These are phyloP conservation scores for Aphelenchoides bicaudatus DNA, from an alignment of 2,888 invertebrate genomes.

Conservation along the genomic window DNA sequence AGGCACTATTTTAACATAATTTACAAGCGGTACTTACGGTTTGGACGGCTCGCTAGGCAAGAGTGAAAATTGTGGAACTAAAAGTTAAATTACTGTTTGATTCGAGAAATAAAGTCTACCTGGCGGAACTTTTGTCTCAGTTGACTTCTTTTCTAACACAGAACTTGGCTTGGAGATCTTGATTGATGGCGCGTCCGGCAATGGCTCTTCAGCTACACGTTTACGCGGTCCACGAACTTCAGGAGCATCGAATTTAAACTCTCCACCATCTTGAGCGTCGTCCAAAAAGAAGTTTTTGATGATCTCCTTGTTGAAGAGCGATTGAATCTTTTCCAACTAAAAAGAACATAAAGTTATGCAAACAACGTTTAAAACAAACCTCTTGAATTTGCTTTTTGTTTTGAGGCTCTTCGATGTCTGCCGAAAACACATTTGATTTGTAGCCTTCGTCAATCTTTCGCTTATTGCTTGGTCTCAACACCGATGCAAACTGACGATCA, in stretches of 20 bases:
- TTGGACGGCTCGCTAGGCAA: too few species aligned
- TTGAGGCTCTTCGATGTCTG: not conserved
- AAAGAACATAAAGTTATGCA: not conserved
- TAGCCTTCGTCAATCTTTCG: not conserved
- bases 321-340: conserved; percentile 5
- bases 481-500: too few species aligned
- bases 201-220: not conserved
- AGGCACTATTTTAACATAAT: not conserved
- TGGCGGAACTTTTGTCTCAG: too few species aligned
- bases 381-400: not conserved
- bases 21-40: conserved; percentile 2
- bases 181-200: not conserved
- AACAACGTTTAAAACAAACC: conserved; percentile 3
- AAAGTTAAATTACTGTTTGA: too few species aligned
- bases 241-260: conserved; percentile 11
- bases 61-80: too few species aligned
- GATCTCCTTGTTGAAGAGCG: not conserved
- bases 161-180: conserved; percentile 13
- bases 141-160: not conserved
- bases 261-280: conserved; percentile 2
- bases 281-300: not conserved
- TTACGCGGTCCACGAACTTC: conserved; percentile 14
- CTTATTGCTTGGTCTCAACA: not conserved
- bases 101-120: too few species aligned
- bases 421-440: conserved; percentile 11